These are phyloP conservation scores for Aspidapion aeneum DNA, from an alignment of 2,888 invertebrate genomes.

Conservation along the genomic window DNA sequence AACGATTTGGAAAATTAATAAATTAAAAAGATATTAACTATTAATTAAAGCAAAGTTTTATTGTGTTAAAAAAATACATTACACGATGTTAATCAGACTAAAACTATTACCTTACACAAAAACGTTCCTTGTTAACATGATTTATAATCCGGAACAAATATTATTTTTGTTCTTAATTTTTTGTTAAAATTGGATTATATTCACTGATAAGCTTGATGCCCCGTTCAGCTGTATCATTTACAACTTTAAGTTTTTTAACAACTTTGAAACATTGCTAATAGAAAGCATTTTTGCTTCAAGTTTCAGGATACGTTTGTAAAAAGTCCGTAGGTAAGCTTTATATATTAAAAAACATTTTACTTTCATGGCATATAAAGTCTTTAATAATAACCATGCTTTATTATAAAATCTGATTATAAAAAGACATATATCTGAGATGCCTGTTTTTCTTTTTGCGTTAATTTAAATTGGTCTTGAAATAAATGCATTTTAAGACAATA, in stretches of 20 bases:
- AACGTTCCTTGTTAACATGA: background rate
- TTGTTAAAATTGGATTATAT: background rate
- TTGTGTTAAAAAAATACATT: background rate
- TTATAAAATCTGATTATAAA: background rate
- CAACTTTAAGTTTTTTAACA: background rate
- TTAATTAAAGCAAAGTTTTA: background rate
- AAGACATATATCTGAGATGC: background rate
- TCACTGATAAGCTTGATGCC: background rate
- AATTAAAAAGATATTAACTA: background rate
- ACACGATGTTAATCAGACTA: background rate
- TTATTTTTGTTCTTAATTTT: background rate
- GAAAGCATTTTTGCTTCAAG: background rate
- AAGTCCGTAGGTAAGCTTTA: background rate
- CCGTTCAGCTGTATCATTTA: background rate
- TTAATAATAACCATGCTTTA: background rate
- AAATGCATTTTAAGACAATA: background rate
- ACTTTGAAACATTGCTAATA: background rate
- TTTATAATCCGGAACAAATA: background rate
- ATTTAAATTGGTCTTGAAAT: constrained; percentile 2
- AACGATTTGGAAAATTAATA: too few relatives aligned
- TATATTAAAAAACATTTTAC: background rate
- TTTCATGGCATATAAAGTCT: background rate
- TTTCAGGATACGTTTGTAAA: background rate
- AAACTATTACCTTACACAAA: background rate
- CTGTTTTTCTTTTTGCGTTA: background rate